These are phyloP conservation scores for Hippolais icterina DNA, from an alignment of 2,113 vertebrate species.

Conservation along the genomic window DNA sequence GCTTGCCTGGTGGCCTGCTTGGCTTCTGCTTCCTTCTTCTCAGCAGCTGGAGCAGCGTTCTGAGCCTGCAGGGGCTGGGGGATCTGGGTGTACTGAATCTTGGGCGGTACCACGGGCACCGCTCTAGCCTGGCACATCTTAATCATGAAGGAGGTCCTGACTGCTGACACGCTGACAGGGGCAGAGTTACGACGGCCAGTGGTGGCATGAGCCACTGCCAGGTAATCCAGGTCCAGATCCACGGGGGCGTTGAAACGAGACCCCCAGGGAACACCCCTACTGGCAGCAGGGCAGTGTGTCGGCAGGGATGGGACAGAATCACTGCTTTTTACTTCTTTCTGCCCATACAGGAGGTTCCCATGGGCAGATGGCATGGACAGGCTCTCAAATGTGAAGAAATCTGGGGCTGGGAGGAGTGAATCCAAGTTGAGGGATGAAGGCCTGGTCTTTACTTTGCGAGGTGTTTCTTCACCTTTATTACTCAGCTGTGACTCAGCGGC, in stretches of 20 bases:
- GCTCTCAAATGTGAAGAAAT: slow-evolving; percentile 74
- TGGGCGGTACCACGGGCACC: slow-evolving; percentile 91
- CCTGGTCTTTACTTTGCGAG: slow-evolving; percentile 67
- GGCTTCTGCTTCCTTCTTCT: slow-evolving; percentile 69
- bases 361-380: slow-evolving; percentile 48
- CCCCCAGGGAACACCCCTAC: slow-evolving; percentile 57
- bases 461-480: slow-evolving; percentile 54
- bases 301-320: slow-evolving; percentile 65
- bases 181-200: slow-evolving; percentile 90
- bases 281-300: slow-evolving; percentile 17
- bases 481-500: not conserved
- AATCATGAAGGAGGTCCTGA: slow-evolving; percentile 94
- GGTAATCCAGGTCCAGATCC: slow-evolving; percentile 68
- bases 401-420: slow-evolving; percentile 52
- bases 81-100: slow-evolving; percentile 93
- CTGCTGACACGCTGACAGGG: slow-evolving; percentile 90
- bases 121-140: slow-evolving; percentile 95
- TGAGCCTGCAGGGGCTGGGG: slow-evolving; percentile 84
- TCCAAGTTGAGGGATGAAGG: slow-evolving; percentile 81
- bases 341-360: slow-evolving; percentile 49
- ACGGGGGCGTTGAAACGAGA: slow-evolving; percentile 27
- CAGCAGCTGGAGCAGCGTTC: not conserved
- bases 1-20: slow-evolving; percentile 20
- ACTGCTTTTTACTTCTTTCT: slow-evolving; percentile 61
- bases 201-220: slow-evolving; percentile 69